phyloP scores from a whole-genome alignment of 2,113 vertebrate genomes.

The Megalops atlanticus region DNA sequence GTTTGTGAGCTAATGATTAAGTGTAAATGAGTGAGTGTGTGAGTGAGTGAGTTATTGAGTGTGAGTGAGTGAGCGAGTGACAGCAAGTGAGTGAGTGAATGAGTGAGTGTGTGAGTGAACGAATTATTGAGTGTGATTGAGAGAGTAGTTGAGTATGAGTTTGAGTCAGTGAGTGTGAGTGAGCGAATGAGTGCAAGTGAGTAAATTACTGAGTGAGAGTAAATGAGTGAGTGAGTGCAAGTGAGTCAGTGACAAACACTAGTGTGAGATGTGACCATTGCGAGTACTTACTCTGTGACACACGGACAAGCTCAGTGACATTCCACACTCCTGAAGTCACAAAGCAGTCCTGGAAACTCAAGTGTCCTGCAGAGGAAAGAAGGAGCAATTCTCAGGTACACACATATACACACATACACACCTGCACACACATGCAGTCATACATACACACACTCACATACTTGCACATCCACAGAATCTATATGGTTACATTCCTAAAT shows the following conservation, averaged over 20 bases:
- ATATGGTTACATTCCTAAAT: too few relatives aligned
- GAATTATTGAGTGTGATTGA: background rate
- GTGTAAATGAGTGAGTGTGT: background rate
- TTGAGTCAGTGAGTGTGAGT: background rate
- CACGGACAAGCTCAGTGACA: conserved; percentile 90
- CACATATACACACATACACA: background rate
- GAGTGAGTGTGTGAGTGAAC: background rate
- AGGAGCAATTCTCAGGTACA: conserved; percentile 12
- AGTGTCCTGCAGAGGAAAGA: conserved; percentile 74
- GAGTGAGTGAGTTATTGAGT: background rate
- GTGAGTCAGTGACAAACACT: background rate
- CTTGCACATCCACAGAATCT: too few relatives aligned
- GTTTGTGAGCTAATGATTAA: background rate
- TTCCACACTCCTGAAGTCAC: conserved; percentile 96
- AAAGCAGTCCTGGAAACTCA: conserved; percentile 97
- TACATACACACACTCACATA: too few relatives aligned
- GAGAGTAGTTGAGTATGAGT: too few relatives aligned
- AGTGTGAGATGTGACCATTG: too few relatives aligned
- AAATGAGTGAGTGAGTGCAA: background rate
- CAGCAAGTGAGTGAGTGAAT: background rate
- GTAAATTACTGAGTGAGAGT: background rate
- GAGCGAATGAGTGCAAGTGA: background rate
- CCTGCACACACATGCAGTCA: too few relatives aligned
- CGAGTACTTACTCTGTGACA: conserved; percentile 88
- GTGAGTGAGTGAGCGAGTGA: background rate